Percentiles rank a stretch among this genome's conserved stretches.
These are phyloP conservation scores for Tetramorium bicarinatum DNA, from an alignment of 2,888 invertebrate species.

Conservation along the genomic window DNA sequence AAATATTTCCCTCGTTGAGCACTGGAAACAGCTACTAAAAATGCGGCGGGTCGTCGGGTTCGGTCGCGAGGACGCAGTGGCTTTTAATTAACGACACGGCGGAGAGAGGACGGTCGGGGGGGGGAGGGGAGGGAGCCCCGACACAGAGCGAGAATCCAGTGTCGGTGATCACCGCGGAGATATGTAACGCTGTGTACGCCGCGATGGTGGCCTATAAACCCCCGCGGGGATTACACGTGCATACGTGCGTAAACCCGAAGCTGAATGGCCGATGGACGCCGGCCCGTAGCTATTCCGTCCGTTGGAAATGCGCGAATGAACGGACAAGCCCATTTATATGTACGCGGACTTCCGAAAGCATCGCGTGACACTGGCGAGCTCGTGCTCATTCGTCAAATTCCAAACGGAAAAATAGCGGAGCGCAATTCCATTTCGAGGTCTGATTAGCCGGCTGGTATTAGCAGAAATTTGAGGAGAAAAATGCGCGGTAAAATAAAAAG, in stretches of 20 bases:
- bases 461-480: neutral
- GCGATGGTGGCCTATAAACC: conserved; percentile 80
- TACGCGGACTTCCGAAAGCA: conserved; percentile 48
- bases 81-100: conserved; percentile 81
- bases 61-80: conserved; percentile 63
- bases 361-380: conserved; percentile 38
- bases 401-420: conserved; percentile 34
- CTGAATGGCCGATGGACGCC: conserved; percentile 71
- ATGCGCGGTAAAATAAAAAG: neutral
- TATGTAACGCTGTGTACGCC: conserved; percentile 68
- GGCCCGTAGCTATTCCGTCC: conserved; percentile 75
- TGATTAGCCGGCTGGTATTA: conserved; percentile 34
- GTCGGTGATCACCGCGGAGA: conserved; percentile 73
- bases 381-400: conserved; percentile 50
- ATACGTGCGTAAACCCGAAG: conserved; percentile 78
- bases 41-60: conserved; percentile 61
- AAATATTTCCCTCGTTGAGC: conserved; percentile 41
- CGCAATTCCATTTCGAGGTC: conserved; percentile 27
- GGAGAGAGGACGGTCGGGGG: conserved; percentile 52
- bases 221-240: conserved; percentile 81
- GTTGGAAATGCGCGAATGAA: conserved; percentile 78
- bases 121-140: conserved; percentile 50
- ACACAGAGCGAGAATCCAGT: conserved; percentile 60
- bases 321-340: conserved; percentile 72
- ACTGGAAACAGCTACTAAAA: conserved; percentile 66